Evolutionary conservation across 2,797 vertebrate genomes (phyloP), one percentile per base, ranked within the genome.

Genomic region (Oceanodroma leucorhoa): DNA sequence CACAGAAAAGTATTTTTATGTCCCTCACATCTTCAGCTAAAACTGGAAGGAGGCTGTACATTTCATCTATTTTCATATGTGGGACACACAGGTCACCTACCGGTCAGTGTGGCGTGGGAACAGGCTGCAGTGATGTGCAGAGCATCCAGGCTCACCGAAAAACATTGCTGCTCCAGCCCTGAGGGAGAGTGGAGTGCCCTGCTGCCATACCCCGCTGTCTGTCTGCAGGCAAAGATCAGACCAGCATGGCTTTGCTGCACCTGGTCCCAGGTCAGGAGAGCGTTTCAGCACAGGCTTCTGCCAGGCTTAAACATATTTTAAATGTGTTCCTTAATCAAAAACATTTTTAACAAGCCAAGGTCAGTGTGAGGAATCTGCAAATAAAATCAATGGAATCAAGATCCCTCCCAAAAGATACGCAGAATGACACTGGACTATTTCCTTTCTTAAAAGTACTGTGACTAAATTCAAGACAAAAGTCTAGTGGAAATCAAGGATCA

Each of bases 161-260:
- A 19, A 1, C 8, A 1, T 26, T 40, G n/a, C 53, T 53, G 13
- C 45, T 87, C 17, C 50, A 4, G 14, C 48, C 53, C 20, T 11
- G 34, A 71, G 60, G 55, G 50, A 27, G 7, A 21, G 8, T 1
- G 5, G n/a, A 24, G 10, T 21, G 34, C 36, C 24, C n/a, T 48
- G 55, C 51, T 78, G 45, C 41, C 48, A 2, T 29, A 17, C 2
- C 6, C 9, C 0, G 0, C 36, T 45, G 43, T 32, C 24, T 8
- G 15, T 29, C 48, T 34, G 27, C 43, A 1, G 0, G 22, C 45
- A 48, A 10, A n/a, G n/a, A 26, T 14, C 0, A 3, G n/a, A 16
- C 48, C 27, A 11, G 19, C 10, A 2, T 3, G 5, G 41, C 41
- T 55, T 55, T 62, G 54, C 53, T 87, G 41, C 45, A 46, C 30